Percentiles rank a stretch among this genome's conserved stretches.
Conservation (phyloP, 1,140 invertebrate genomes). For the Hestina assimilis region DNA sequence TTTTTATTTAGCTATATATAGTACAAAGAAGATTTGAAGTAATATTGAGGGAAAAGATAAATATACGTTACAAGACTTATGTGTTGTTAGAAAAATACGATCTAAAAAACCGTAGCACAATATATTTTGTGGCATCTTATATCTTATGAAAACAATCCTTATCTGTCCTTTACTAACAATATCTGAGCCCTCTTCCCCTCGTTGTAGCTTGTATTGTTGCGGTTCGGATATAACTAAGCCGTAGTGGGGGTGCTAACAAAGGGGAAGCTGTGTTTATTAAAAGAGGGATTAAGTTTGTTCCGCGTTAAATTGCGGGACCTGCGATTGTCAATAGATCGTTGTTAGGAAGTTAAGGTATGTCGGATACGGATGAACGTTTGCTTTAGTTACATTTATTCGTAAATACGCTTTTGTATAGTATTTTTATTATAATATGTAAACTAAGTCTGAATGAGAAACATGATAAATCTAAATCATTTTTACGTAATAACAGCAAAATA, state of each 20-base stretch:
- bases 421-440: too few species aligned
- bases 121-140: not conserved
- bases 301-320: not conserved
- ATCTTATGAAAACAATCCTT: not conserved
- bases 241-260: conserved; percentile 27
- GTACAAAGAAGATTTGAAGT: too few species aligned
- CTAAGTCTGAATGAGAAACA: too few species aligned
- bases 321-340: not conserved
- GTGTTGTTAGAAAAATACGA: too few species aligned
- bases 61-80: too few species aligned
- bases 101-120: not conserved
- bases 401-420: too few species aligned
- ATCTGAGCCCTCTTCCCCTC: conserved; percentile 1
- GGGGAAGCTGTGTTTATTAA: conserved; percentile 32
- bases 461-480: too few species aligned
- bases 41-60: too few species aligned
- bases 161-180: not conserved
- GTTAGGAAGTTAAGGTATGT: not conserved
- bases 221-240: conserved; percentile 25
- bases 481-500: too few species aligned
- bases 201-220: conserved; percentile 25
- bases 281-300: conserved; percentile 29
- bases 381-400: too few species aligned
- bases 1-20: too few species aligned
- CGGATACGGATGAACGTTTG: not conserved